Percentiles rank a stretch among this genome's conserved stretches.
Evolutionary conservation across 2,113 vertebrate species (phyloP).

Genomic region (Danio rerio): GRCz12tu NC_133197.1:18092001-18092500

Average conservation of each 20-base stretch:
- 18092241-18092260: neutral
- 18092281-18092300: neutral
- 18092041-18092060: neutral
- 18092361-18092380: conserved; percentile 36
- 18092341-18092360: conserved; percentile 23
- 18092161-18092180: conserved; percentile 46
- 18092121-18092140: conserved; percentile 32
- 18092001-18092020: no score
- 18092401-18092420: no score
- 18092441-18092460: no score
- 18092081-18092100: neutral
- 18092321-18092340: conserved; percentile 31
- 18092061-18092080: neutral
- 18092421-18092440: no score
- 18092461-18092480: no score
- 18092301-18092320: conserved; percentile 28
- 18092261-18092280: neutral
- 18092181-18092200: conserved; percentile 19
- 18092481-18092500: no score
- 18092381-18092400: conserved; percentile 25
- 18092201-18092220: conserved; percentile 25
- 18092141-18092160: conserved; percentile 23
- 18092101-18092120: conserved; percentile 11
- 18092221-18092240: neutral
- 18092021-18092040: neutral